A percentile compares a stretch with the other conserved stretches of the same genome.
Evolutionary conservation across 2,888 invertebrate species (phyloP).

Genomic region (Drosophila diplacantha): DNA sequence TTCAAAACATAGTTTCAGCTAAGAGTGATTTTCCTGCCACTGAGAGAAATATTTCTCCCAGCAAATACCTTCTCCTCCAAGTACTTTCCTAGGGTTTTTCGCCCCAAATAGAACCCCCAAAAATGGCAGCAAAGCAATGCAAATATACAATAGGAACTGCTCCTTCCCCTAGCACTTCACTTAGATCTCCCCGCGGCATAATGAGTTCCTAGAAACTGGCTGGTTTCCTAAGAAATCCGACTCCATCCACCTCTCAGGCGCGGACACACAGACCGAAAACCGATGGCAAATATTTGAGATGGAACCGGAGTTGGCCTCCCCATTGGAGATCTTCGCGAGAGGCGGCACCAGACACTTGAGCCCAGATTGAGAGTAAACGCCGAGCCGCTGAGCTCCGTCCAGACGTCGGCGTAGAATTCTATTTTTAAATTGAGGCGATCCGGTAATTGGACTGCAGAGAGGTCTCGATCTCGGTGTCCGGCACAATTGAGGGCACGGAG

Average conservation of each 20-base stretch:
- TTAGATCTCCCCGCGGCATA: too few species aligned
- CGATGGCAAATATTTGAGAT: constrained; percentile 28
- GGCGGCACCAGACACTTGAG: constrained; percentile 36
- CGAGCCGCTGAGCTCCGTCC: not conserved
- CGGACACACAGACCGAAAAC: constrained; percentile 7
- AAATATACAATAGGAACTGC: too few species aligned
- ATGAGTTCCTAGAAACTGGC: not conserved
- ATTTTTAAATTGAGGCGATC: constrained; percentile 26
- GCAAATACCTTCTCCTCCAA: too few species aligned
- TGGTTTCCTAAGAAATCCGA: not conserved
- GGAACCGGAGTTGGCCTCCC: constrained; percentile 23
- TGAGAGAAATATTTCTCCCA: too few species aligned
- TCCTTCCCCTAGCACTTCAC: not conserved
- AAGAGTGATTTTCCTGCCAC: too few species aligned
- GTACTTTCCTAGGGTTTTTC: too few species aligned
- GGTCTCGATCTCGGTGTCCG: not conserved
- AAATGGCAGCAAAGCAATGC: too few species aligned
- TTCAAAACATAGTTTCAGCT: too few species aligned
- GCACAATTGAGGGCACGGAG: constrained; percentile 13
- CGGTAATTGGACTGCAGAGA: constrained; percentile 26
- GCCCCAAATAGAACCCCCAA: too few species aligned
- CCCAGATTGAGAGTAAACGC: constrained; percentile 52
- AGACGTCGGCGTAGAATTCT: constrained; percentile 23
- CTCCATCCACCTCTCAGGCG: not conserved
- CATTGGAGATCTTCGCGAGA: constrained; percentile 14